Conservation (phyloP, 2,113 vertebrate species). For the Tyto alba region DNA sequence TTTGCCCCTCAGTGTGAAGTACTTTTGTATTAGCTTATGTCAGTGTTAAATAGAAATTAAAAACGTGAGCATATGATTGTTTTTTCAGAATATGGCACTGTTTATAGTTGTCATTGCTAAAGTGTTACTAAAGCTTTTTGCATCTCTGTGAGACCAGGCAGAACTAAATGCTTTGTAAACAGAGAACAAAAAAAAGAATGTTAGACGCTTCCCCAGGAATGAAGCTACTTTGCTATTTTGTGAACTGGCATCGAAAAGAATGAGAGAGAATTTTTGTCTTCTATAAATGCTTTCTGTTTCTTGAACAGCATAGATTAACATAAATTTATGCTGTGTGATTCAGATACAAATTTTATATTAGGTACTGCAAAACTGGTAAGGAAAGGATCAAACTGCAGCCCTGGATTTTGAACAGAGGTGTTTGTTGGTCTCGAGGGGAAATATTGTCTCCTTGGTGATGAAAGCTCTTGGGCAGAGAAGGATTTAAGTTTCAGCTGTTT, state of each 20-base stretch:
- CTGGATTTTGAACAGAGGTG: not conserved
- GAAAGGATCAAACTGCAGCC: not conserved
- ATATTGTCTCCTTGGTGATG: not conserved
- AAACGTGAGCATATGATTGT: too few relatives aligned
- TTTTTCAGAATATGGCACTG: too few relatives aligned
- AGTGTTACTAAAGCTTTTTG: not conserved
- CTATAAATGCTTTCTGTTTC: not conserved
- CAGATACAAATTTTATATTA: too few relatives aligned
- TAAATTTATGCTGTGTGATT: not conserved
- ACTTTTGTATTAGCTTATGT: too few relatives aligned
- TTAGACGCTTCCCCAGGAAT: not conserved
- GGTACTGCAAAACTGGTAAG: too few relatives aligned
- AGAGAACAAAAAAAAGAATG: not conserved
- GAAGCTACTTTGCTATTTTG: not conserved
- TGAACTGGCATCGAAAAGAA: not conserved
- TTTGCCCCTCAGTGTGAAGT: too few relatives aligned
- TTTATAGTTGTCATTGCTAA: too few relatives aligned
- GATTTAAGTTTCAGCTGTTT: not conserved
- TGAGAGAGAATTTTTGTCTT: not conserved
- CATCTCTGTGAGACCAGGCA: not conserved
- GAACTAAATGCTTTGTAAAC: not conserved
- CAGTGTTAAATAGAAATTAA: too few relatives aligned
- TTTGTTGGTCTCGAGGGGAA: not conserved
- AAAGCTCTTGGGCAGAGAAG: not conserved
- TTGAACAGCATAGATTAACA: not conserved